Base-by-base conservation (phyloP, 2,113 vertebrate genomes). In the Takifugu flavidus region DNA sequence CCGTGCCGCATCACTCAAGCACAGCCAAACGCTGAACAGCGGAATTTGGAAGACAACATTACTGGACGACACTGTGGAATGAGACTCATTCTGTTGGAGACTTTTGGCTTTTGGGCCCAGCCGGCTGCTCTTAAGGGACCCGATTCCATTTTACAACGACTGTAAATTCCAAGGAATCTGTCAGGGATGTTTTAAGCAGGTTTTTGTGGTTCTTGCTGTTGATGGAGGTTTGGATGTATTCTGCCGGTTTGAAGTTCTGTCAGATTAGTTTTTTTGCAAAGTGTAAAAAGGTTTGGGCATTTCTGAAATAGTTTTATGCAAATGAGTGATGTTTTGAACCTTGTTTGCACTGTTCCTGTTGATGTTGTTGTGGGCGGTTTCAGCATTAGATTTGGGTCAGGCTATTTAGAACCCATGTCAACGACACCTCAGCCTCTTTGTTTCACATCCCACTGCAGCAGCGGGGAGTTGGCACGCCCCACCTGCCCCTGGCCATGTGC, bases 381-480 rank as follows among this genome's bases (percentile, higher is more conserved):
- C 34, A 39, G 34, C 2, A 39, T 39, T 39, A 11, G 42, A 44
- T 62, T 50, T 26, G 11, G 49, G 42, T 63, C 34, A 39, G 10
- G 7, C 27, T 25, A 28, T 53, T n/a, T 54, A 25, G 14, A 53
- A 47, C 13, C 10, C 10, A 15, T 39, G 13, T 56, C 39, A 58
- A 56, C 25, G 31, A 25, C 25, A 47, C 43, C 13, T 8, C 5
- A 31, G 29, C 53, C 29, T 39, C 13, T 49, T 42, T 62, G 4
- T 7, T 45, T 50, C 46, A 27, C 34, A 15, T 47, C 25, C 20
- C 3, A 31, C 15, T 25, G n/a, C 49, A 13, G 8, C 56, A 56
- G 52, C 25, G 61, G 15, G 20, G 27, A 53, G 67, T 46, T 52
- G 52, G 52, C 62, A 51, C 71, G 56, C 34, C 34, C 34, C 58